Conservation (phyloP, 64 coral and sea anemone species). For the Stylophora pistillata region DNA sequence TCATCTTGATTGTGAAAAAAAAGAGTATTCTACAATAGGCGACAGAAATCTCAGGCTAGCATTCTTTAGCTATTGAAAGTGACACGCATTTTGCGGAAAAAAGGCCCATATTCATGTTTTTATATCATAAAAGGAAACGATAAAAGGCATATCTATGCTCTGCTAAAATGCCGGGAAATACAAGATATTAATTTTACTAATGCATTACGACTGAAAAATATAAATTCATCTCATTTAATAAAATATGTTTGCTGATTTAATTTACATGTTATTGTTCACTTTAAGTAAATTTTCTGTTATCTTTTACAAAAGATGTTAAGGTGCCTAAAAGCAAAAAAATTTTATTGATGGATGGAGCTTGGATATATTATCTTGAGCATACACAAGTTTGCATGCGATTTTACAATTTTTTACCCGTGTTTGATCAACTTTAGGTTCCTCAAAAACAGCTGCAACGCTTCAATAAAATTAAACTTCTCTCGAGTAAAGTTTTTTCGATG, state of each 20-base stretch:
- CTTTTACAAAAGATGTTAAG: background rate
- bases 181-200: conserved; percentile 12
- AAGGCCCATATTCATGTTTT: background rate
- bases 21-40: conserved; percentile 23
- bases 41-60: background rate
- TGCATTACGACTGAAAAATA: conserved; percentile 1
- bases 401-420: background rate
- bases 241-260: conserved; percentile 21
- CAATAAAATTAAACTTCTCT: background rate
- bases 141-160: background rate
- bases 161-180: conserved; percentile 22
- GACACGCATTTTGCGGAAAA: too few species aligned
- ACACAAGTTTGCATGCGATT: background rate
- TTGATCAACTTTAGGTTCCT: background rate
- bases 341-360: background rate
- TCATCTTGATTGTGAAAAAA: conserved; percentile 21
- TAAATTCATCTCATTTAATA: conserved; percentile 31
- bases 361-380: background rate
- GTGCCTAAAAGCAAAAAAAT: conserved; percentile 2
- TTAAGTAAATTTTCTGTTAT: conserved; percentile 37
- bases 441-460: background rate
- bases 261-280: conserved; percentile 40
- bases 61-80: background rate
- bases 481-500: background rate
- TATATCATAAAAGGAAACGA: background rate